Percentiles rank a stretch among this genome's conserved stretches.
Evolutionary conservation across 2,113 vertebrate species (phyloP).

Genomic region (Scortum barcoo): DNA sequence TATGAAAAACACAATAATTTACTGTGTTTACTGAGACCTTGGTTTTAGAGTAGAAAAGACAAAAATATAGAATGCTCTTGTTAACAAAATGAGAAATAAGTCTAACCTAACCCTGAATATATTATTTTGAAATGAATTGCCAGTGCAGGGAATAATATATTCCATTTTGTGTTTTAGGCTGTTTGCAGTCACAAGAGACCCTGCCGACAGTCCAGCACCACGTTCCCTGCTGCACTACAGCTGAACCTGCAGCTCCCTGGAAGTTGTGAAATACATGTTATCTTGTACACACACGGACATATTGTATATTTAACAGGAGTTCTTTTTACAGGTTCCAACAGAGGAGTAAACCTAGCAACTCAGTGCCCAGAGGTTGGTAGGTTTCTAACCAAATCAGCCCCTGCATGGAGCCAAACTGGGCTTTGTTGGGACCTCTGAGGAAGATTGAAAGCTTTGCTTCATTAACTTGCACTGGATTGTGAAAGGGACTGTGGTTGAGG

Average conservation of each 20-base stretch:
- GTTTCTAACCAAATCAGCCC: neutral
- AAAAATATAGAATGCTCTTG: neutral
- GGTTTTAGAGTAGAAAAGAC: neutral
- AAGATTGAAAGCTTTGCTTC: neutral
- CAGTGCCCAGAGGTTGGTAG: slow-evolving; percentile 11
- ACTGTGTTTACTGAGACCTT: too few species aligned
- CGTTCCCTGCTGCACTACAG: slow-evolving; percentile 2
- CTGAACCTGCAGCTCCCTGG: slow-evolving; percentile 23
- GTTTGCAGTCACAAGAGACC: slow-evolving; percentile 4
- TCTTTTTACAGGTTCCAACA: neutral
- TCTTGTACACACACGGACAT: neutral
- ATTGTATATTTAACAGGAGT: neutral
- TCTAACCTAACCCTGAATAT: too few species aligned
- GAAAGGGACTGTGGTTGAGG: neutral
- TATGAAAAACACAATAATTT: too few species aligned
- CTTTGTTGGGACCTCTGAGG: neutral
- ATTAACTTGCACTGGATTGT: neutral
- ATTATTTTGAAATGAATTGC: neutral
- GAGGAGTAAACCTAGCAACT: neutral
- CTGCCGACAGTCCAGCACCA: neutral
- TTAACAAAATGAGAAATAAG: neutral
- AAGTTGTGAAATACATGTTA: neutral
- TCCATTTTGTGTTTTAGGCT: slow-evolving; percentile 30
- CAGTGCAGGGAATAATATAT: neutral
- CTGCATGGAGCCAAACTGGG: neutral